Evolutionary conservation across 2,797 vertebrate species (phyloP).

Genomic region (Myotis vivesi): DNA sequence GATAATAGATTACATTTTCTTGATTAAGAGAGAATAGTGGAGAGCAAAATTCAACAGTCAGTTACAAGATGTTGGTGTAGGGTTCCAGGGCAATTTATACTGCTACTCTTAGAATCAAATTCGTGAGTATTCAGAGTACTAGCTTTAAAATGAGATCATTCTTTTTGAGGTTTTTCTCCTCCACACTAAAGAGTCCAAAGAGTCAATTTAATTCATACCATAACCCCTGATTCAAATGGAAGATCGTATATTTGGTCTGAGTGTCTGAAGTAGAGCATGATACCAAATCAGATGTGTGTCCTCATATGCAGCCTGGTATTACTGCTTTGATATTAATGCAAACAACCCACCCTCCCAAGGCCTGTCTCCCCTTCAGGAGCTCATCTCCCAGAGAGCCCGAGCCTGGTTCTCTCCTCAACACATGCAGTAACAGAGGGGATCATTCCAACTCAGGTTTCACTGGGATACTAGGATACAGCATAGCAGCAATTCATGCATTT

Average conservation of each 20-base stretch:
- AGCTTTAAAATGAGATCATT: neutral
- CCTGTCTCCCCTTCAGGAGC: neutral
- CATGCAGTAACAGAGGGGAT: slow-evolving; percentile 58
- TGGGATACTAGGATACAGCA: slow-evolving; percentile 68
- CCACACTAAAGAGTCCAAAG: neutral
- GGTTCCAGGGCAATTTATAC: neutral
- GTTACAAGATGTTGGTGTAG: neutral
- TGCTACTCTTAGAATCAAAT: neutral
- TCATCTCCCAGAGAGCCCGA: slow-evolving; percentile 46
- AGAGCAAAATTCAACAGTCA: neutral
- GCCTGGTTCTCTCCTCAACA: slow-evolving; percentile 59
- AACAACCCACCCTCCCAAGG: neutral
- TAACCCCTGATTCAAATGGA: neutral
- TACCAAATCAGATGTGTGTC: neutral
- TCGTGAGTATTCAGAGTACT: neutral
- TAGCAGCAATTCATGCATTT: slow-evolving; percentile 79
- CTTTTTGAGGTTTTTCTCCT: neutral
- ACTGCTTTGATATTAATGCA: neutral
- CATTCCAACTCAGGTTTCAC: slow-evolving; percentile 54
- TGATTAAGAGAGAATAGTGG: neutral
- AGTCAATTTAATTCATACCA: neutral
- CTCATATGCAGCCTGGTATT: neutral
- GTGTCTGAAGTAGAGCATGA: neutral
- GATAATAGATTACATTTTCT: slow-evolving; percentile 4
- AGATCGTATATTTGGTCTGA: neutral